phyloP scores from a whole-genome alignment of 2,888 invertebrate species.

The Acanthosepion pharaonis region DNA sequence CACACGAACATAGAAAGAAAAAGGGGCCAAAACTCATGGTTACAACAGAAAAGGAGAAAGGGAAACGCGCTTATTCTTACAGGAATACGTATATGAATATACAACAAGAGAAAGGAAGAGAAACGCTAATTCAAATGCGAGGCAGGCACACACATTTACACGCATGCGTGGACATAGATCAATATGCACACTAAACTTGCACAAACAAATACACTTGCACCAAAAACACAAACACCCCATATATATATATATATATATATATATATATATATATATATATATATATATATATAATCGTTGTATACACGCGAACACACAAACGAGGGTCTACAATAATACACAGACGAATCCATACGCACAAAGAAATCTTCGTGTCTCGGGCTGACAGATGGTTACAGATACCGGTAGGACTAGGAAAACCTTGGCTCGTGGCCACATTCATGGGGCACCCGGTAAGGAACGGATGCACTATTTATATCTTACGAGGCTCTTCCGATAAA shows the following conservation, averaged over 20 bases:
- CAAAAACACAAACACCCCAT: neutral
- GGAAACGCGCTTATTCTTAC: neutral
- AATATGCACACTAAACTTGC: neutral
- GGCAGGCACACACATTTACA: neutral
- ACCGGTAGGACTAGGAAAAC: too few relatives aligned
- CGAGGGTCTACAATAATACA: too few relatives aligned
- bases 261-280: neutral
- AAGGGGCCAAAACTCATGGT: neutral
- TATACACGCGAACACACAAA: too few relatives aligned
- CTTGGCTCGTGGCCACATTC: too few relatives aligned
- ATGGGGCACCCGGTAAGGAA: too few relatives aligned
- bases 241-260: neutral
- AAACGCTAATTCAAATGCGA: neutral
- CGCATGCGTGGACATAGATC: neutral
- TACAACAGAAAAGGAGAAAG: neutral
- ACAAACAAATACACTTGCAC: neutral
- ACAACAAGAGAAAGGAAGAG: neutral
- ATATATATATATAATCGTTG: neutral
- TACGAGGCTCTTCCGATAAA: too few relatives aligned
- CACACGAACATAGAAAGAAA: neutral
- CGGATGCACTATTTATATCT: too few relatives aligned
- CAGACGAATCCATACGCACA: too few relatives aligned
- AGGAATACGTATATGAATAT: neutral
- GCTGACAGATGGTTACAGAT: too few relatives aligned
- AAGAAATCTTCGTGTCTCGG: too few relatives aligned